Evolutionary conservation across 2,888 invertebrate genomes (phyloP), one percentile per base, ranked within the genome.

Genomic region (Hypsopygia costalis): DNA sequence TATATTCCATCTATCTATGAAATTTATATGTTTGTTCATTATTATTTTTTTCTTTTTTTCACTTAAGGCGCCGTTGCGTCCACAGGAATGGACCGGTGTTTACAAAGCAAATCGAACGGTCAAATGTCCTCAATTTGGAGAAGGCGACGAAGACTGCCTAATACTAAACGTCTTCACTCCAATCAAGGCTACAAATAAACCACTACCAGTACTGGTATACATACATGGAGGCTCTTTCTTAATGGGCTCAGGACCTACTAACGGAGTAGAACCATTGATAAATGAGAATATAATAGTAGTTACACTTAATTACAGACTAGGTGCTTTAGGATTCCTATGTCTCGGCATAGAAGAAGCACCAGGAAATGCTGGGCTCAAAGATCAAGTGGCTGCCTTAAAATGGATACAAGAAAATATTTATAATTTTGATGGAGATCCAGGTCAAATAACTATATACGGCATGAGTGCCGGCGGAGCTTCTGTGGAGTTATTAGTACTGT

Each of bases 401-500:
- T 70, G 68, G 64, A 51, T 69, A 3, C 48, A 58, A 8, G 46
- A 52, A 7, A 73, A 74, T 36, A 70, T 72, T 35, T 44, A 46
- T 0, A 31, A 55, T 20, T 71, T 75, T 27, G 71, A 67, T n/a
- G 71, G 75, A 6, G 59, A 72, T 51, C 62, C 67, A 1, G 39
- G 51, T 0, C 51, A 62, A 36, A 60, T 76, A 0, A 73, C 72
- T 0, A 32, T 74, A 6, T 70, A 72, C 34, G 78, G 78, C 0
- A 68, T 67, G 58, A 73, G 70, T 31, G 69, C 72, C 10, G 76
- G 76, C 1, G 73, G 56, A 0, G 62, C 64, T 1, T 58, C 66
- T 0, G 66, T 64, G 0, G 61, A 67, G 27, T 55, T 55, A 20
- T 63, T 67, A 2, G 40, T 70, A 0, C 40, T 68, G 0, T 70